Conservation (phyloP, 2,797 vertebrate species). For the Hippocampus kuda region DNA sequence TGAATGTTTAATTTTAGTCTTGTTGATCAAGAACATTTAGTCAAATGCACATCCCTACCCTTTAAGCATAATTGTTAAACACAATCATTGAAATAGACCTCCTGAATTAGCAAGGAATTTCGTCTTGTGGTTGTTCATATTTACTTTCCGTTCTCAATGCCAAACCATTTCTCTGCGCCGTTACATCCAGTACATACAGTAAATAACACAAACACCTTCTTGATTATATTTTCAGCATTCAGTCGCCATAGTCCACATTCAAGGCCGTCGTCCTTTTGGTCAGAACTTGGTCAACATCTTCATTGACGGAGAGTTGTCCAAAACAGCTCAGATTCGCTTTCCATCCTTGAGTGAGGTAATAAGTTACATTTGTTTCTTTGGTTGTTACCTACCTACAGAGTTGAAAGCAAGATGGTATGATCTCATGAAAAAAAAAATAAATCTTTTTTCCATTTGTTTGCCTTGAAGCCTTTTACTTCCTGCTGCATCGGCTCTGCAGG, state of each 20-base stretch:
- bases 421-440: background rate
- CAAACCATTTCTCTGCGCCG: background rate
- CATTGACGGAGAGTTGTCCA: slow-evolving; percentile 73
- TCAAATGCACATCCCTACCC: too few relatives aligned
- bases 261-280: slow-evolving; percentile 85
- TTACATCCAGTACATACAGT: background rate
- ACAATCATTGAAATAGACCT: background rate
- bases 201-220: background rate
- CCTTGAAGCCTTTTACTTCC: slow-evolving; percentile 85
- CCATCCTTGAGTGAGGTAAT: slow-evolving; percentile 85
- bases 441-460: background rate
- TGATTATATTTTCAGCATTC: slow-evolving; percentile 72
- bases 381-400: background rate
- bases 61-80: background rate
- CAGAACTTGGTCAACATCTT: slow-evolving; percentile 87
- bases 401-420: background rate
- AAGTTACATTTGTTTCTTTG: slow-evolving; percentile 6
- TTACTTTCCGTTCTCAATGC: background rate
- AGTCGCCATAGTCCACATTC: slow-evolving; percentile 77
- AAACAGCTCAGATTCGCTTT: slow-evolving; percentile 79
- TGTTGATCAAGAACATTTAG: too few relatives aligned
- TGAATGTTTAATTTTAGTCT: too few relatives aligned
- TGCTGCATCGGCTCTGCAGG: slow-evolving; percentile 96
- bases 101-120: background rate
- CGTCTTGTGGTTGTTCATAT: background rate